phyloP scores from a whole-genome alignment of 2,113 vertebrate species.

The Lophura nycthemera region DNA sequence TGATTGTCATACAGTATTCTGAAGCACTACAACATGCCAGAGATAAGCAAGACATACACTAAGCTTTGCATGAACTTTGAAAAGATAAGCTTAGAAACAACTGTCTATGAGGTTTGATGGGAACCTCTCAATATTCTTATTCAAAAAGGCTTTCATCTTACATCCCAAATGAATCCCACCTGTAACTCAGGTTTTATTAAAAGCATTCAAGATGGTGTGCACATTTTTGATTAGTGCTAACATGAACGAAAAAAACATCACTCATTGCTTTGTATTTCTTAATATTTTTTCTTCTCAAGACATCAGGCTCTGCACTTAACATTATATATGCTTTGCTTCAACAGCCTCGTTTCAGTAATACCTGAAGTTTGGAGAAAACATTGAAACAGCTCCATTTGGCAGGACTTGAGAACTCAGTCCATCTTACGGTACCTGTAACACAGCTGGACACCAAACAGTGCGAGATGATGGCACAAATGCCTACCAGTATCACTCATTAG shows the following conservation, averaged over 20 bases:
- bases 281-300: not conserved
- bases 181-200: not conserved
- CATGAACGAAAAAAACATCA: not conserved
- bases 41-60: constrained; percentile 2
- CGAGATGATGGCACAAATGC: not conserved
- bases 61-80: constrained; percentile 15
- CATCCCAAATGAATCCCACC: not conserved
- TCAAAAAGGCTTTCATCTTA: not conserved
- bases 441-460: not conserved
- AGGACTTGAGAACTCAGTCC: not conserved
- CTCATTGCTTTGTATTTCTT: not conserved
- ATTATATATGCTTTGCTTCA: not conserved
- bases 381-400: not conserved
- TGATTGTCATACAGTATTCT: constrained; percentile 11
- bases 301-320: not conserved
- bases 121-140: not conserved
- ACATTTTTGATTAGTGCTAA: not conserved
- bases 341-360: not conserved
- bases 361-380: not conserved
- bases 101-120: not conserved
- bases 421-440: not conserved
- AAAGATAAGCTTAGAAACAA: constrained; percentile 20
- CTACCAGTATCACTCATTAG: not conserved
- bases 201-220: not conserved
- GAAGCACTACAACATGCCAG: not conserved